Evolutionary conservation across 2,888 invertebrate genomes (phyloP).

Genomic region (Pristionchus entomophagus): DNA sequence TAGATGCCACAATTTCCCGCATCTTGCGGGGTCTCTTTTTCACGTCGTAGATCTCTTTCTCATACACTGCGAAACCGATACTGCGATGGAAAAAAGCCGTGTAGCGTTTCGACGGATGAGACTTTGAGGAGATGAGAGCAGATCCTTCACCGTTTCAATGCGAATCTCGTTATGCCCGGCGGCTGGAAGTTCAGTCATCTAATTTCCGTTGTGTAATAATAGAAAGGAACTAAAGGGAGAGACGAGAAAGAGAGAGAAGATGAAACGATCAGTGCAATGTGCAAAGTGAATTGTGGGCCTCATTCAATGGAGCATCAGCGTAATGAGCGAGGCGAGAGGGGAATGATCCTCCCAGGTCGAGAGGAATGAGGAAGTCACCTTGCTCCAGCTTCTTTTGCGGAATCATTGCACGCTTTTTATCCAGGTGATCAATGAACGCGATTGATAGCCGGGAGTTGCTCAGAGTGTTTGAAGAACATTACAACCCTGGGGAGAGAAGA

Average conservation of each 20-base stretch:
- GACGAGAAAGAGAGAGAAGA: neutral
- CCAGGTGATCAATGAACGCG: too few relatives aligned
- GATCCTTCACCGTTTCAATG: neutral
- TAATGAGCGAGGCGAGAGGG: neutral
- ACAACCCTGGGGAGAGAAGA: neutral
- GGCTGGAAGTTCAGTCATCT: neutral
- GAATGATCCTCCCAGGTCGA: neutral
- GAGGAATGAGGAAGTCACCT: neutral
- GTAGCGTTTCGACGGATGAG: neutral
- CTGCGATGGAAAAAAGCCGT: neutral
- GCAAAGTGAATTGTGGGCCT: constrained; percentile 42
- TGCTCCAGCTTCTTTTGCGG: neutral
- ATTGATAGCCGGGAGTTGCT: neutral
- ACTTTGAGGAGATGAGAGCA: neutral
- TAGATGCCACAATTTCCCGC: constrained; percentile 22
- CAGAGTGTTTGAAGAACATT: neutral
- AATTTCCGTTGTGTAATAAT: constrained; percentile 34
- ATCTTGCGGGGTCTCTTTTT: neutral
- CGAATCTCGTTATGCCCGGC: too few relatives aligned
- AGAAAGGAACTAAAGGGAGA: constrained; percentile 26
- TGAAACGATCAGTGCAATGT: constrained; percentile 20
- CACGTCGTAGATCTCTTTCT: constrained; percentile 24
- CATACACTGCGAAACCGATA: constrained; percentile 39
- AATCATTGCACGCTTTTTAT: too few relatives aligned
- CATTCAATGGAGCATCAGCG: neutral